phyloP scores from a whole-genome alignment of 2,888 invertebrate genomes.

The Eristalis tenax region DNA sequence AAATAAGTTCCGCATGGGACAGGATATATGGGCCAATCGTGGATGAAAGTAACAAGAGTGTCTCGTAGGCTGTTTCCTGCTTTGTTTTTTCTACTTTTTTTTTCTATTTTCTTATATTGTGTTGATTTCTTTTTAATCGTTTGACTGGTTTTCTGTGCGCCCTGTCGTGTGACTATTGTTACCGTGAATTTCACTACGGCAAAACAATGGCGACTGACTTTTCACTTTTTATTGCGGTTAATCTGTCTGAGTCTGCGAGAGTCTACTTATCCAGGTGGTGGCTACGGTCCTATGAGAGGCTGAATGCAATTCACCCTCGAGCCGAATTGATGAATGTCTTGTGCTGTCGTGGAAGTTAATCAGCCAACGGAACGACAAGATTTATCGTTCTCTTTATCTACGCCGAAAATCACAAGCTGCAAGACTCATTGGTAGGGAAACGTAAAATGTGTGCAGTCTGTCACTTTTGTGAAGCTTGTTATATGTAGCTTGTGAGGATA shows the following conservation, averaged over 20 bases:
- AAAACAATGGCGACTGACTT: slow-evolving; percentile 22
- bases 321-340: background rate
- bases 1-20: slow-evolving; percentile 47
- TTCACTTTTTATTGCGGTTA: slow-evolving; percentile 31
- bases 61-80: slow-evolving; percentile 34
- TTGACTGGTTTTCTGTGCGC: slow-evolving; percentile 18
- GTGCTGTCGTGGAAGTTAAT: background rate
- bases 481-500: background rate
- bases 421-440: background rate
- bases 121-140: slow-evolving; percentile 10
- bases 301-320: slow-evolving; percentile 3
- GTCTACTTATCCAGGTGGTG: slow-evolving; percentile 5
- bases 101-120: background rate
- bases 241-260: slow-evolving; percentile 19
- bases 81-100: slow-evolving; percentile 10
- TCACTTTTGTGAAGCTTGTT: background rate
- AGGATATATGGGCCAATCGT: slow-evolving; percentile 63
- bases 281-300: background rate
- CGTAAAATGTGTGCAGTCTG: background rate
- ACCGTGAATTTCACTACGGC: slow-evolving; percentile 30
- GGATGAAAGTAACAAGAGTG: slow-evolving; percentile 49
- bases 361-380: background rate
- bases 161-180: slow-evolving; percentile 17
- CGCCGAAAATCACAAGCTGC: background rate
- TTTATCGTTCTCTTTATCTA: background rate